A percentile compares a stretch with the other conserved stretches of the same genome.
These are phyloP conservation scores for Thymelicus sylvestris DNA, from an alignment of 2,888 invertebrate species.

Conservation along the genomic window DNA sequence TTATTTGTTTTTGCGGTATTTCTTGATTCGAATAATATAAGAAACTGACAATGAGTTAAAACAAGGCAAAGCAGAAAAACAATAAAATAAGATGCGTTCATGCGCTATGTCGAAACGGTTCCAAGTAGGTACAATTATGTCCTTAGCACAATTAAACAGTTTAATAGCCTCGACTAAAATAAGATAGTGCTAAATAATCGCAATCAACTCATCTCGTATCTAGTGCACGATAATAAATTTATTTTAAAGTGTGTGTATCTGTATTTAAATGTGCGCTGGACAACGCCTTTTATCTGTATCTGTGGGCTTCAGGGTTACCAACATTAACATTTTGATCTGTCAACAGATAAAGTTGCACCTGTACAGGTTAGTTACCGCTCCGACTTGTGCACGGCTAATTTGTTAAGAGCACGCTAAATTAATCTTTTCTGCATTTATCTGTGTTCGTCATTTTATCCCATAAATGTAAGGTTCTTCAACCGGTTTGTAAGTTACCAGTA, in stretches of 20 bases:
- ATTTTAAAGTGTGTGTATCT: constrained; percentile 44
- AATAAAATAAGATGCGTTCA: constrained; percentile 35
- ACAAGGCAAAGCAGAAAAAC: constrained; percentile 7
- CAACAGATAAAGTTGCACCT: constrained; percentile 33
- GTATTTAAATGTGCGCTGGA: constrained; percentile 43
- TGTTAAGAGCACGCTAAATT: constrained; percentile 27
- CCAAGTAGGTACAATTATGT: constrained; percentile 45
- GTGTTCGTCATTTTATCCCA: constrained; percentile 16
- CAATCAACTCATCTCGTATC: constrained; percentile 58
- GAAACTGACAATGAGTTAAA: constrained; percentile 1
- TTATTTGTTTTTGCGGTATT: not conserved
- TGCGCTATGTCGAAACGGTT: constrained; percentile 44
- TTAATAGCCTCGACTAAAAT: constrained; percentile 60
- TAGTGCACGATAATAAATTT: constrained; percentile 56
- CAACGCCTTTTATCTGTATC: constrained; percentile 46
- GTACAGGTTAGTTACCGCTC: constrained; percentile 1
- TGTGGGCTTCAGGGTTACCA: constrained; percentile 42
- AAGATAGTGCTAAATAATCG: constrained; percentile 68
- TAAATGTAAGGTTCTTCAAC: not conserved
- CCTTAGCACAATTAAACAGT: constrained; percentile 70
- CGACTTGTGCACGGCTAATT: constrained; percentile 19
- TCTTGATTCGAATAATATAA: not conserved
- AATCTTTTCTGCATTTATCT: constrained; percentile 24
- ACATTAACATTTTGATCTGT: constrained; percentile 38
- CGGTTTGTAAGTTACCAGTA: not conserved